A percentile compares a stretch with the other conserved stretches of the same genome.
phyloP scores from a whole-genome alignment of 2,797 vertebrate genomes.

The Protonibea diacanthus region DNA sequence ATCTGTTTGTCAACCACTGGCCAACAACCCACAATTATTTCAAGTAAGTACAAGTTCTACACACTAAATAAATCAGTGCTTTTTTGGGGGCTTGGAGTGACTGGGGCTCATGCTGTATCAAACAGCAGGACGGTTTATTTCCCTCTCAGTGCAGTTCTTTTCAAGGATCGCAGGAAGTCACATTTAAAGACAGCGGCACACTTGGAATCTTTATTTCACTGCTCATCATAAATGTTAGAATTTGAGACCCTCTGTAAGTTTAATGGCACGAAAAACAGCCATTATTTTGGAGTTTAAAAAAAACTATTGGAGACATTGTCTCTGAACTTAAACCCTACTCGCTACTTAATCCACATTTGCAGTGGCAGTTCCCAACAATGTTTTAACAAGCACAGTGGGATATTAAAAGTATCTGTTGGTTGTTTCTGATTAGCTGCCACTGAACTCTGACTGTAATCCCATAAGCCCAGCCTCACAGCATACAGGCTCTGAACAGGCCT shows the following conservation, averaged over 20 bases:
- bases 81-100: slow-evolving; percentile 23
- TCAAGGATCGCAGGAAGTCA: slow-evolving; percentile 41
- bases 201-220: slow-evolving; percentile 36
- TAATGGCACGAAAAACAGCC: slow-evolving; percentile 42
- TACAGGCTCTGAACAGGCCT: slow-evolving; percentile 54
- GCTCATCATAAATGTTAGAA: slow-evolving; percentile 23
- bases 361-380: slow-evolving; percentile 68
- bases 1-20: slow-evolving; percentile 36
- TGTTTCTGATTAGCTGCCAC: slow-evolving; percentile 80
- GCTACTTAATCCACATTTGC: slow-evolving; percentile 70
- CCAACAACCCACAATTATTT: slow-evolving; percentile 64
- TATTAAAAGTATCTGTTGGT: slow-evolving; percentile 78
- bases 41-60: slow-evolving; percentile 27
- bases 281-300: slow-evolving; percentile 5
- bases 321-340: slow-evolving; percentile 52
- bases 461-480: slow-evolving; percentile 67
- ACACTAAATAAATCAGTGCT: slow-evolving; percentile 54
- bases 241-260: slow-evolving; percentile 43
- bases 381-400: slow-evolving; percentile 73
- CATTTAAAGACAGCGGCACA: slow-evolving; percentile 44
- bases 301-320: slow-evolving; percentile 61
- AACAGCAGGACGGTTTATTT: slow-evolving; percentile 52
- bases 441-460: slow-evolving; percentile 80
- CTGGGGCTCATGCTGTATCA: slow-evolving; percentile 39
- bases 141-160: slow-evolving; percentile 31